phyloP scores from a whole-genome alignment of 2,113 vertebrate species.

The Damaliscus lunatus region DNA sequence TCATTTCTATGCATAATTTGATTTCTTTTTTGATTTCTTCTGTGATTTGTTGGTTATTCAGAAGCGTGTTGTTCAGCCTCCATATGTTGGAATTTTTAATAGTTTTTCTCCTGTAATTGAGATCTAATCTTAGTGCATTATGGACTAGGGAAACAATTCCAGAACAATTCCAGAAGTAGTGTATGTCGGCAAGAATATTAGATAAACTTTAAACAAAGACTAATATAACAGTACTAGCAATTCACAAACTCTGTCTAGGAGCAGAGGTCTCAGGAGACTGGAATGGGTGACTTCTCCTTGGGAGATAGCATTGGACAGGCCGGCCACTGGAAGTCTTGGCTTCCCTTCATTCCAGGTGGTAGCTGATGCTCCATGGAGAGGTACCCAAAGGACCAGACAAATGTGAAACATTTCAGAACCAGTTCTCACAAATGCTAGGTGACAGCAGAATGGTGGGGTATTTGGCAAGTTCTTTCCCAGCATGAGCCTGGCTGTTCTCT shows the following conservation, averaged over 20 bases:
- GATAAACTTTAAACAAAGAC: neutral
- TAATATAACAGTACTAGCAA: neutral
- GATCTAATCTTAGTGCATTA: no score
- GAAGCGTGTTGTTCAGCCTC: no score
- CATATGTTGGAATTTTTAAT: no score
- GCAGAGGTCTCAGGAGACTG: neutral
- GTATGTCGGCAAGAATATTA: neutral
- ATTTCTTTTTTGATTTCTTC: no score
- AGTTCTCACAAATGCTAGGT: neutral
- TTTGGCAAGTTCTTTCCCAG: neutral
- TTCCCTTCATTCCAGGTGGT: neutral
- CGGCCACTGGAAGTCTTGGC: neutral
- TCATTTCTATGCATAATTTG: no score
- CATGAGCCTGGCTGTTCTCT: neutral
- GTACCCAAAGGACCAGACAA: neutral
- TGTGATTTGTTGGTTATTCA: no score
- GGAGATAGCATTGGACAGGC: neutral
- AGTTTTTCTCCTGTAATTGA: no score
- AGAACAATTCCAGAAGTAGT: slow-evolving; percentile 22
- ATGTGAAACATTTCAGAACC: neutral
- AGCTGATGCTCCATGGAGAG: neutral
- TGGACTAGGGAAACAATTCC: neutral
- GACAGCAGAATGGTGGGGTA: neutral
- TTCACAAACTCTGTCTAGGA: neutral
- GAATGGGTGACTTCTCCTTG: neutral